phyloP scores from a whole-genome alignment of 2,797 vertebrate genomes.

The Notolabrus celidotus region DNA sequence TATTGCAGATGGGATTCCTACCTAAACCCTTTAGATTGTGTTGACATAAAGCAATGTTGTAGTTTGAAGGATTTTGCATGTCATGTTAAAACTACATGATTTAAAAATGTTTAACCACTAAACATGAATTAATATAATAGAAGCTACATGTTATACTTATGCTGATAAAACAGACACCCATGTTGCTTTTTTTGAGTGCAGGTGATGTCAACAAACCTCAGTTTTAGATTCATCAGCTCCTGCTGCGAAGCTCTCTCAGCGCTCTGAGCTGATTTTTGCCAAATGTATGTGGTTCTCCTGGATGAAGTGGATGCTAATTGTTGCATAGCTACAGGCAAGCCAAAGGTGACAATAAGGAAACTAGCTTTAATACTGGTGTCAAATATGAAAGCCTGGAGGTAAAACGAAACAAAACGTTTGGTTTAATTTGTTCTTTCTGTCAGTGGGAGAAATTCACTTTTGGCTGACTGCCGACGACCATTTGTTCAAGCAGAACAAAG shows the following conservation, averaged over 20 bases:
- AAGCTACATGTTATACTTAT: no score
- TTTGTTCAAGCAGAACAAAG: conserved; percentile 75
- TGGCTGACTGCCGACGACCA: conserved; percentile 60
- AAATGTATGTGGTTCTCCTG: conserved; percentile 18
- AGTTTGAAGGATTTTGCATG: no score
- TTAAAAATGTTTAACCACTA: no score
- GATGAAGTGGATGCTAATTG: conserved; percentile 28
- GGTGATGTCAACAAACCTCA: background rate
- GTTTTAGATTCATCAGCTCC: background rate
- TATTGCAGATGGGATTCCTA: no score
- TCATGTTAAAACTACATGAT: no score
- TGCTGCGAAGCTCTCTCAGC: background rate
- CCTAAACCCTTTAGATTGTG: no score
- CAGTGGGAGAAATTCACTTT: conserved; percentile 46
- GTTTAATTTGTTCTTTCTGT: conserved; percentile 65
- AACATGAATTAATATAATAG: no score
- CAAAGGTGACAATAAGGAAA: conserved; percentile 46
- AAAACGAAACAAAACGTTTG: conserved; percentile 52
- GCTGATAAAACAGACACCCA: no score
- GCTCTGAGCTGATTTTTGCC: conserved; percentile 7
- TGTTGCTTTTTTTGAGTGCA: no score
- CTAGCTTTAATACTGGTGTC: conserved; percentile 24
- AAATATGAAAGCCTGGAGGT: conserved; percentile 50
- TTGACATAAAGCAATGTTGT: no score
- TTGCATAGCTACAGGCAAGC: conserved; percentile 28